Percentiles rank a stretch among this genome's conserved stretches.
These are phyloP conservation scores for Microdon myrmicae DNA, from an alignment of 2,888 invertebrate genomes.

Conservation along the genomic window DNA sequence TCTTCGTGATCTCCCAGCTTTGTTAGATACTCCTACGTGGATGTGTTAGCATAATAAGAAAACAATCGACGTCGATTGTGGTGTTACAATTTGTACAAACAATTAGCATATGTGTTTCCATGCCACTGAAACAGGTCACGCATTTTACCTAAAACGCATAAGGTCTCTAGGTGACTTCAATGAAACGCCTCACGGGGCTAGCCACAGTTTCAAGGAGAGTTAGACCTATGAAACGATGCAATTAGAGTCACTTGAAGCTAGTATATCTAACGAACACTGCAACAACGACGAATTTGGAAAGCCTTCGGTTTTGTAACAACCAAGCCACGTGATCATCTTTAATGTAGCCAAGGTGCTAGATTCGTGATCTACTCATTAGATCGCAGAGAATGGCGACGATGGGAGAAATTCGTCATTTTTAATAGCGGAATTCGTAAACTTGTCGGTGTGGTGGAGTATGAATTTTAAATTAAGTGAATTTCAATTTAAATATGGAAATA, in stretches of 20 bases:
- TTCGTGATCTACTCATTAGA: constrained; percentile 23
- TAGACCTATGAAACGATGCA: background rate
- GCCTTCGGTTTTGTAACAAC: constrained; percentile 6
- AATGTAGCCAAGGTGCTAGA: constrained; percentile 14
- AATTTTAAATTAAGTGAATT: background rate
- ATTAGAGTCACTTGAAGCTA: background rate
- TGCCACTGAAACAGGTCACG: constrained; percentile 19
- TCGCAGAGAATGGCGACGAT: background rate
- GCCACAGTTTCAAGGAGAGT: constrained; percentile 3
- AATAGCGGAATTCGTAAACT: background rate
- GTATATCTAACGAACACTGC: background rate
- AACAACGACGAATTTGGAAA: background rate
- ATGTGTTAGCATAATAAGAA: constrained; percentile 20
- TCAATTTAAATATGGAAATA: background rate
- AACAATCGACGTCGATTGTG: constrained; percentile 19
- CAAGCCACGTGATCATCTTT: constrained; percentile 8
- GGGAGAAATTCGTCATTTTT: constrained; percentile 5
- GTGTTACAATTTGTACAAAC: constrained; percentile 18
- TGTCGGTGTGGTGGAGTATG: constrained; percentile 19
- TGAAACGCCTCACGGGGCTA: constrained; percentile 18
- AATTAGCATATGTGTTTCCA: constrained; percentile 31
- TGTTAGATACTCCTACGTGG: too few species aligned
- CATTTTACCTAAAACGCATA: constrained; percentile 7
- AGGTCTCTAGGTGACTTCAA: background rate
- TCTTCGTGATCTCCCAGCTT: too few species aligned